Conservation (phyloP, 1,140 invertebrate species). For the Pteromalus puparum region DNA sequence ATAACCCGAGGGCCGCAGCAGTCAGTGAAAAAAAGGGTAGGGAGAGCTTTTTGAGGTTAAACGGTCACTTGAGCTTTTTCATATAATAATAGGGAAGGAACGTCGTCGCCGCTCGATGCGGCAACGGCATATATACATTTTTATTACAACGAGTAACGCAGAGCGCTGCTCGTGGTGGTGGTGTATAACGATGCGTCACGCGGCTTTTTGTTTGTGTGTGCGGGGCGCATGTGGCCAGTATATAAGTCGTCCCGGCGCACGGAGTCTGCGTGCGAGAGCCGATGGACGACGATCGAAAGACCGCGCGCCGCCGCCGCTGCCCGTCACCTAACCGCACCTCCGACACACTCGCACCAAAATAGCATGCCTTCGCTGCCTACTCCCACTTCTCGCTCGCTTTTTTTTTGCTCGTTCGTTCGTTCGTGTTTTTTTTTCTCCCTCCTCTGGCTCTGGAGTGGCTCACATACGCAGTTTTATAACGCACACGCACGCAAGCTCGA, state of each 20-base stretch:
- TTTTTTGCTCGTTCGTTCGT: not conserved
- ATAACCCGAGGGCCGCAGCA: not conserved
- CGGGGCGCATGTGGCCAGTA: not conserved
- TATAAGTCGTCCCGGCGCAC: not conserved
- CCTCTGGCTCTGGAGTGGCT: not conserved
- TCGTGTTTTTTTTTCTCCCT: not conserved
- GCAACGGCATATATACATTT: not conserved
- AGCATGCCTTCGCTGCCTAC: not conserved
- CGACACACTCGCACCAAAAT: not conserved
- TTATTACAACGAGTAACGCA: not conserved
- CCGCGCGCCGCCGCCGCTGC: no score
- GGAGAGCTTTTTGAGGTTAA: not conserved
- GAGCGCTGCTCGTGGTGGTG: not conserved
- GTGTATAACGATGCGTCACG: not conserved
- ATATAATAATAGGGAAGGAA: not conserved
- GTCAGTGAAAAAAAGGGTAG: not conserved
- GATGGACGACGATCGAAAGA: slow-evolving; percentile 2
- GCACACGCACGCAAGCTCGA: not conserved
- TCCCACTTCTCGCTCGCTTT: not conserved
- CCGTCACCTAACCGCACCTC: not conserved
- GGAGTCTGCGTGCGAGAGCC: slow-evolving; percentile 1
- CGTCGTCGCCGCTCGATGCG: not conserved
- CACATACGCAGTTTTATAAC: not conserved
- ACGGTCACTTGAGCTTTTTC: not conserved
- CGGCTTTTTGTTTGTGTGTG: not conserved